Evolutionary conservation across 2,888 invertebrate species (phyloP).

Genomic region (Tetramorium bicarinatum): DNA sequence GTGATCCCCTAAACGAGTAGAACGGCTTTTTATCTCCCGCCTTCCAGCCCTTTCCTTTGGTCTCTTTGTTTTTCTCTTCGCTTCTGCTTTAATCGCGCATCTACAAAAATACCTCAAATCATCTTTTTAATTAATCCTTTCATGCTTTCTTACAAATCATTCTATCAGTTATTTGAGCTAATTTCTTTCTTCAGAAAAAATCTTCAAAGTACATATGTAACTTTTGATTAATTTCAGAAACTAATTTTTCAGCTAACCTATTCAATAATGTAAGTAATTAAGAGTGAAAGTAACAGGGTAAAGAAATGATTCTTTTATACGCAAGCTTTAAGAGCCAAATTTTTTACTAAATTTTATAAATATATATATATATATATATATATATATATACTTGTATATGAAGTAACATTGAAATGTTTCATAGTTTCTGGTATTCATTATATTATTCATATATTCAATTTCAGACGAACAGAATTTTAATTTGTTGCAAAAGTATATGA

Average conservation of each 20-base stretch:
- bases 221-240: not conserved
- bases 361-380: not conserved
- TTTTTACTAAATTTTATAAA: not conserved
- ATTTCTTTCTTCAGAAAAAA: not conserved
- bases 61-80: constrained; percentile 26
- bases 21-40: constrained; percentile 10
- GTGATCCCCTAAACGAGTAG: constrained; percentile 47
- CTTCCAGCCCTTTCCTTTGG: constrained; percentile 29
- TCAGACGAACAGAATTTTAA: not conserved
- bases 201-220: not conserved
- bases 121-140: constrained; percentile 7
- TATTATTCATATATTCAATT: constrained; percentile 1
- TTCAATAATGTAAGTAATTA: not conserved
- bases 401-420: not conserved
- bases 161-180: not conserved
- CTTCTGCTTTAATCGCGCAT: not conserved
- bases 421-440: not conserved
- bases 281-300: not conserved
- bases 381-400: no score
- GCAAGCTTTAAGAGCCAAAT: not conserved
- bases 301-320: constrained; percentile 9
- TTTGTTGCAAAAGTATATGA: not conserved
- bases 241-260: not conserved
- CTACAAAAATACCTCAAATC: not conserved
- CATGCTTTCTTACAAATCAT: not conserved